phyloP scores from a whole-genome alignment of 2,888 invertebrate genomes.

The Euzophera pinguis region DNA sequence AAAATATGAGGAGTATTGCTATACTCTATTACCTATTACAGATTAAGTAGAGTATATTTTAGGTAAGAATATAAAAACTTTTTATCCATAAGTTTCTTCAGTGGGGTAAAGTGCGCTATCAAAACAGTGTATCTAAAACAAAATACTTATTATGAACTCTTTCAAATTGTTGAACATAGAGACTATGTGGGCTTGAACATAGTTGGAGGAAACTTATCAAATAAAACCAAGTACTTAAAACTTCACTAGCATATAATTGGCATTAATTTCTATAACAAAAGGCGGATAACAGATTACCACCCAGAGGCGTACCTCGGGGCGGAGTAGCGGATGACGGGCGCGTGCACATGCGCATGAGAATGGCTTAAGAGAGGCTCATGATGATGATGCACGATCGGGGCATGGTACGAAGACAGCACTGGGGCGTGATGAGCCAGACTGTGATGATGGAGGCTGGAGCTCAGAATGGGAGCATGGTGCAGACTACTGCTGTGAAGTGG shows the following conservation, averaged over 20 bases:
- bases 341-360: constrained; percentile 13
- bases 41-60: no score
- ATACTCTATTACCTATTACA: no score
- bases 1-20: no score
- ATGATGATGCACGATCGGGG: no score
- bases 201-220: neutral
- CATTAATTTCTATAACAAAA: constrained; percentile 2
- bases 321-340: constrained; percentile 11
- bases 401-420: constrained; percentile 7
- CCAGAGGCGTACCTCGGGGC: constrained; percentile 28
- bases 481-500: constrained; percentile 14
- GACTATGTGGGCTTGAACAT: neutral
- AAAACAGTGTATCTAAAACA: no score
- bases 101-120: no score
- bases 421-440: constrained; percentile 15
- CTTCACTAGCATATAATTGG: constrained; percentile 11
- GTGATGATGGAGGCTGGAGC: constrained; percentile 13
- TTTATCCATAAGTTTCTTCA: no score
- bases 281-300: constrained; percentile 20
- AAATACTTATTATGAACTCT: no score
- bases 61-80: no score
- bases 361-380: constrained; percentile 6
- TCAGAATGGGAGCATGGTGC: constrained; percentile 9
- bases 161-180: no score
- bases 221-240: constrained; percentile 1